Percentiles rank a stretch among this genome's conserved stretches.
These are phyloP conservation scores for Temnothorax ravouxi DNA, from an alignment of 2,888 invertebrate species.

Conservation along the genomic window DNA sequence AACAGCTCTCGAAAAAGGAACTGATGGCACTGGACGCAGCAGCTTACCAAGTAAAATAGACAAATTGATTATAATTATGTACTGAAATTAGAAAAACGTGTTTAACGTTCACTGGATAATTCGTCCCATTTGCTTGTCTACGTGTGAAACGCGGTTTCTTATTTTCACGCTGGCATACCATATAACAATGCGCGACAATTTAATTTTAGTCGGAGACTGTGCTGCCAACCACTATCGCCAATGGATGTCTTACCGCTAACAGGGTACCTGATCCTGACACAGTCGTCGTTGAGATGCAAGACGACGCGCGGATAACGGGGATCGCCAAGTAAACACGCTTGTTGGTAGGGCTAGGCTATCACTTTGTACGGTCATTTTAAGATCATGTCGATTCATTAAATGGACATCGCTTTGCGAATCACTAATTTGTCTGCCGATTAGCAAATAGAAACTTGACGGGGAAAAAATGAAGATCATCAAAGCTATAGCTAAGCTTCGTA, in stretches of 20 bases:
- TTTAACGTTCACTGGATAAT: background rate
- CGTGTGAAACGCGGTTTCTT: background rate
- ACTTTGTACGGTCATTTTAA: slow-evolving; percentile 77
- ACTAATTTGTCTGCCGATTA: slow-evolving; percentile 9
- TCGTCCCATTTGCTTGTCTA: background rate
- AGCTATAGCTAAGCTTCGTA: background rate
- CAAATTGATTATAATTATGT: background rate
- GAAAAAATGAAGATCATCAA: background rate
- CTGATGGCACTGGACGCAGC: slow-evolving; percentile 92
- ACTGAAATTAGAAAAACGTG: background rate
- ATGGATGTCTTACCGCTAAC: slow-evolving; percentile 85
- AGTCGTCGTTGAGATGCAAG: slow-evolving; percentile 85
- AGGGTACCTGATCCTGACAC: slow-evolving; percentile 85
- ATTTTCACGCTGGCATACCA: background rate
- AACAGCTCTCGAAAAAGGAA: slow-evolving; percentile 93
- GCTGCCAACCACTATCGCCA: slow-evolving; percentile 84
- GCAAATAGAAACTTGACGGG: slow-evolving; percentile 4
- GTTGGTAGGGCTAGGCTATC: slow-evolving; percentile 86
- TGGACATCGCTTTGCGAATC: slow-evolving; percentile 17
- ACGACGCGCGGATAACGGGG: slow-evolving; percentile 84
- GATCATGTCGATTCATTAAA: slow-evolving; percentile 61
- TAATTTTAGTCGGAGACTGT: slow-evolving; percentile 83
- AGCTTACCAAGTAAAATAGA: slow-evolving; percentile 87
- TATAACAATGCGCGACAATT: background rate
- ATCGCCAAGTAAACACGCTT: slow-evolving; percentile 86